Evolutionary conservation across 30 jellyfish, hydroid and myxozoan genomes (phyloP), one percentile per base, ranked within the genome.

Genomic region (Sanderia malayensis): DNA sequence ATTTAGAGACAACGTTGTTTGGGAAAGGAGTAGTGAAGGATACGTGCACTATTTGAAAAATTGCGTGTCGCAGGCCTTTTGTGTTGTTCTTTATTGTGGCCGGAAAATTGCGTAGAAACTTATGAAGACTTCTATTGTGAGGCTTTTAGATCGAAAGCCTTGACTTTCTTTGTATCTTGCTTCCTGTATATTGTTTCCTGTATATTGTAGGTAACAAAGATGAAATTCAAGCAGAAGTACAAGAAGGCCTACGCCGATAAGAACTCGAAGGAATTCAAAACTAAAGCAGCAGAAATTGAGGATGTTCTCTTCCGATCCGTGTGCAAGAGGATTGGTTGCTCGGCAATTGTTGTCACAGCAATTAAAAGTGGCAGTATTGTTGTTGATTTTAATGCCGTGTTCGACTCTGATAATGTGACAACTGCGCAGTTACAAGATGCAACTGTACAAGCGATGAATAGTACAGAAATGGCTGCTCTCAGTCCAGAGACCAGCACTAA

Each of bases 181-280:
- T n/a, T n/a, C n/a, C n/a, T n/a, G n/a, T n/a, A n/a, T n/a, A n/a
- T n/a, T n/a, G n/a, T n/a, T n/a, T n/a, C n/a, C n/a, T n/a, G n/a
- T n/a, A n/a, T n/a, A n/a, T n/a, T n/a, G n/a, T n/a, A 76, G 87
- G 87, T 76, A 32, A 31, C 74, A 24, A 76, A 76, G 34, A 46
- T 76, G 79, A 61, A 53, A 31, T 73, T 79, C 82, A 79, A 79
- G 15, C 90, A 79, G 55, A 58, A 49, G 32, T 79, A 79, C 90
- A 53, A 22, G 23, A 67, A 52, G 32, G 90, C 57, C n/a, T 79
- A 79, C 55, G 76, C 65, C 22, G 82, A 79, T 25, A 25, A 6
- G 34, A 79, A 65, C 23, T 79, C 90, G 0, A 68, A 31, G 15
- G 70, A 37, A 10, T 79, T 65, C 60, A 79, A 68, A 66, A 23